These are phyloP conservation scores for Neodontobutis hainanensis DNA, from an alignment of 2,113 vertebrate species.

Conservation along the genomic window DNA sequence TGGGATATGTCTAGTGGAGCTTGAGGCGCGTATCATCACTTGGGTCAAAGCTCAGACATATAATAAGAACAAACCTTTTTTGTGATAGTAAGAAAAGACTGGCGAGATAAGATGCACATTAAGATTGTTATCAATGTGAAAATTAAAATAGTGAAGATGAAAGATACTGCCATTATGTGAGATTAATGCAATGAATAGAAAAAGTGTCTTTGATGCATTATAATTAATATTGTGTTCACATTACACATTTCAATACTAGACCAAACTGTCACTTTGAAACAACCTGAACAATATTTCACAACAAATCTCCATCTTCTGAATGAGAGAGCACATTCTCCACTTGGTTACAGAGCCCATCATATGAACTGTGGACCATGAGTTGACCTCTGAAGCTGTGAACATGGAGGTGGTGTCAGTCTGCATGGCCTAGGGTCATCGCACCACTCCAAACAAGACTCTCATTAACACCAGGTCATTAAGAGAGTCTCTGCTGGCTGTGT, in stretches of 20 bases:
- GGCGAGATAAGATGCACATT: conserved; percentile 28
- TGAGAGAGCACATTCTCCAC: neutral
- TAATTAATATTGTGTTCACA: neutral
- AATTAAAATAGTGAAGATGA: conserved; percentile 39
- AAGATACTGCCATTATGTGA: conserved; percentile 26
- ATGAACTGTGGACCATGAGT: conserved; percentile 7
- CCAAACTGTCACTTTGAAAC: neutral
- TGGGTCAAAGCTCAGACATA: neutral
- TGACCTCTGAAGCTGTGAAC: conserved; percentile 64
- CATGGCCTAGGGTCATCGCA: conserved; percentile 66
- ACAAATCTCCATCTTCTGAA: neutral
- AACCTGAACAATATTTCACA: neutral
- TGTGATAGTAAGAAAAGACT: conserved; percentile 7
- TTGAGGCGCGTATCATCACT: too few species aligned
- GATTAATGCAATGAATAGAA: conserved; percentile 19
- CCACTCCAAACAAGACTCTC: conserved; percentile 72
- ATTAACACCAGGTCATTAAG: conserved; percentile 71
- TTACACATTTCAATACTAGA: neutral
- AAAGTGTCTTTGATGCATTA: neutral
- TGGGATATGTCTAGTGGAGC: too few species aligned
- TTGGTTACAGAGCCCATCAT: neutral
- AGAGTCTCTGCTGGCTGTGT: conserved; percentile 45
- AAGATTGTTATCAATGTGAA: conserved; percentile 40
- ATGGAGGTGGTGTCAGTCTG: conserved; percentile 53
- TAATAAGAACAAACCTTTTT: conserved; percentile 10